These are phyloP conservation scores for Listrodromus nycthemerus DNA, from an alignment of 2,888 invertebrate species.

Conservation along the genomic window DNA sequence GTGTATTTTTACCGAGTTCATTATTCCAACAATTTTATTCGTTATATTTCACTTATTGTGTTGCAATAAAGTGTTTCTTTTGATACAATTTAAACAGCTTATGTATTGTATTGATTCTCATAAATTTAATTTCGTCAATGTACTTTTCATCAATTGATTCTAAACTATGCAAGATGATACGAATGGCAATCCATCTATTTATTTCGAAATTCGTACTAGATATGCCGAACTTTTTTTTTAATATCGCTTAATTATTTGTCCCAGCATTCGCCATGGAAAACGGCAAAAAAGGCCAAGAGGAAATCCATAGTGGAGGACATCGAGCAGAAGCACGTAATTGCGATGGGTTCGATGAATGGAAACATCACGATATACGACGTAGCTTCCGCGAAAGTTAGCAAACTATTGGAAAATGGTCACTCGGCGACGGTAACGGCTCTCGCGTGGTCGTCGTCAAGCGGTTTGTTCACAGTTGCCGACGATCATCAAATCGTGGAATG, in stretches of 20 bases:
- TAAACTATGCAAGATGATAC: not conserved
- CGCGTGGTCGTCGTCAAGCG: slow-evolving; percentile 85
- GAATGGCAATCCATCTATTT: not conserved
- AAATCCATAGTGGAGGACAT: slow-evolving; percentile 82
- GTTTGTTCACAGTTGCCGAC: slow-evolving; percentile 86
- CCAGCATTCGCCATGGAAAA: slow-evolving; percentile 84
- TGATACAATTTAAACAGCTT: not conserved
- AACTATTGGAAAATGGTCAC: slow-evolving; percentile 84
- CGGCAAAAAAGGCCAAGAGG: slow-evolving; percentile 70
- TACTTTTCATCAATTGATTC: not conserved
- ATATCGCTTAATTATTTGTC: slow-evolving; percentile 20
- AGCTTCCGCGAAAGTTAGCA: slow-evolving; percentile 83
- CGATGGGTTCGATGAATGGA: slow-evolving; percentile 91
- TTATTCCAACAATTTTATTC: not conserved
- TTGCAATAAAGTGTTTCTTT: no score
- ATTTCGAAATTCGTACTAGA: not conserved
- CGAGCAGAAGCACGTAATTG: slow-evolving; percentile 86
- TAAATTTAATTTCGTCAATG: not conserved
- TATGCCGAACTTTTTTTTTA: not conserved
- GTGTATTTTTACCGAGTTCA: not conserved
- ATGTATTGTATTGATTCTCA: not conserved
- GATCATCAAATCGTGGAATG: slow-evolving; percentile 87
- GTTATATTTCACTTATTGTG: not conserved
- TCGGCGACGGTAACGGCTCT: slow-evolving; percentile 86
- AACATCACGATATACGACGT: slow-evolving; percentile 89